phyloP scores from a whole-genome alignment of 2,888 invertebrate species.

The Pseudococcus longispinus region DNA sequence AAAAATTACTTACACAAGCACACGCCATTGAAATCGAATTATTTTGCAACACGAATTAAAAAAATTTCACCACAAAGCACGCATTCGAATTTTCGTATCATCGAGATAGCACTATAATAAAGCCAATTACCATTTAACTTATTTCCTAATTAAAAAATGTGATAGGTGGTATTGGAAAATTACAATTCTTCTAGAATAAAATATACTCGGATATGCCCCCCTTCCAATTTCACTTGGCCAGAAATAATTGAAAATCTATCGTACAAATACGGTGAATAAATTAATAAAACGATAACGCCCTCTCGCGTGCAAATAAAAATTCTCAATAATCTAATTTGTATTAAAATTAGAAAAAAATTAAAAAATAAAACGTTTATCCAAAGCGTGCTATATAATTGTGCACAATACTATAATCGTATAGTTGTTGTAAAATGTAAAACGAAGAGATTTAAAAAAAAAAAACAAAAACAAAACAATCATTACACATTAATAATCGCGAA shows the following conservation, averaged over 20 bases:
- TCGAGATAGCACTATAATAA: not conserved
- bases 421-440: not conserved
- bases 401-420: not conserved
- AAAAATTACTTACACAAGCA: not conserved
- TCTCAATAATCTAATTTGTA: not conserved
- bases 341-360: slow-evolving; percentile 27
- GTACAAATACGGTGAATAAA: not conserved
- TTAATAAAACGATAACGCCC: not conserved
- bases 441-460: not conserved
- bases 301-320: slow-evolving; percentile 22
- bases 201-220: too few species aligned
- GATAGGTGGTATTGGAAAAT: not conserved
- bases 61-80: not conserved
- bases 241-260: not conserved
- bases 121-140: not conserved
- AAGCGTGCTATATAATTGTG: slow-evolving; percentile 21
- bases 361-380: not conserved
- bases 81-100: not conserved
- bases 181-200: not conserved
- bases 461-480: not conserved
- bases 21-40: not conserved
- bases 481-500: not conserved
- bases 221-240: too few species aligned
- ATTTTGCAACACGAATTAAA: not conserved
- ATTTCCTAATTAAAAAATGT: not conserved